Evolutionary conservation across 2,113 vertebrate genomes (phyloP), one percentile per base, ranked within the genome.

Genomic region (Ictidomys tridecemlineatus): DNA sequence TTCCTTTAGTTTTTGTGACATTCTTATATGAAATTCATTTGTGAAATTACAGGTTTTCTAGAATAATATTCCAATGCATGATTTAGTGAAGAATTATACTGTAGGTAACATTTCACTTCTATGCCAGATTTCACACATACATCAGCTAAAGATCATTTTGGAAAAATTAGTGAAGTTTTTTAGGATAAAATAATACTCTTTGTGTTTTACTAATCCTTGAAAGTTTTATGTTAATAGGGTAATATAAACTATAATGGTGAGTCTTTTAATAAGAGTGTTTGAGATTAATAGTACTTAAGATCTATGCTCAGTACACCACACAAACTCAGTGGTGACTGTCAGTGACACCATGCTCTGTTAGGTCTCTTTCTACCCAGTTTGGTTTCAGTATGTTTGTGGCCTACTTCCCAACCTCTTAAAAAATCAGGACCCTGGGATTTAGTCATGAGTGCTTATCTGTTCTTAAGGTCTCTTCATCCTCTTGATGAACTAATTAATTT

Each of bases 131-230:
- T 94, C 26, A 77, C 39, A 28, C 73, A 51, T 4, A 74, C 14
- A 45, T 3, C 10, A 67, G 53, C 56, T 45, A 17, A 88, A 74
- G 42, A 67, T 34, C 2, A 67, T 83, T 83, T 58, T 51, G 42
- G 10, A 32, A 87, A 84, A 72, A 42, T 42, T 72, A 69, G 65
- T 53, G 65, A 73, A 20, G 1, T 32, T 70, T 61, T 93, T 93
- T 65, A 89, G 9, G 8, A 45, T 65, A 92, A 94, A 89, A 56
- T 18, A 63, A 94, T 95, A 91, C 42, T 63, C 65, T 77, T 51
- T 67, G 13, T 84, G 42, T 22, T n/a, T 86, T 18, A 28, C 3
- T 74, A 79, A 22, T 87, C 58, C 51, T 58, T 79, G 24, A 89
- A 95, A 86, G 1, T 28, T 85, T 2, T 70, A 65, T 56, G 70